Base-by-base conservation (phyloP, 2,888 invertebrate species). In the Watsonalla binaria region DNA sequence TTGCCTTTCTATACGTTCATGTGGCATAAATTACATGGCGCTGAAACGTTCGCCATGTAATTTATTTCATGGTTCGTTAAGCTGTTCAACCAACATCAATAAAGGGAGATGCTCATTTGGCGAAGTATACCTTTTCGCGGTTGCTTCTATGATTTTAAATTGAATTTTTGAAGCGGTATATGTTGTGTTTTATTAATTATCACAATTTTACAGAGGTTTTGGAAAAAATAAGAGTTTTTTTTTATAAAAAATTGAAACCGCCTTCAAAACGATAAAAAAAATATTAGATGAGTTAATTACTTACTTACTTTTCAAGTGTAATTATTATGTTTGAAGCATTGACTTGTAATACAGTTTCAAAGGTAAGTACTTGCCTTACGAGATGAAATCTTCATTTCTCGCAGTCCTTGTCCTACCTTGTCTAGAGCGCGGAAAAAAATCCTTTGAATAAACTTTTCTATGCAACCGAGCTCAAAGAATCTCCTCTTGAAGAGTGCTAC, bases 1-100 rank as follows among this genome's bases (percentile, higher is more conserved):
- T 7, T 42, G 11, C 11, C 42, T 42, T 42, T 42, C 42, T 42
- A 42, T 42, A 58, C 58, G 52, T 66, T 61, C 59, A 57, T 65
- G 62, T 60, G 60, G 70, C 68, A 74, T 75, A 78, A 70, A 76
- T 79, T 70, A 78, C 69, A 63, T 54, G 62, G 57, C 57, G 58
- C 62, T 62, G 66, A 57, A 66, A 66, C 66, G 68, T 72, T 72
- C 70, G 66, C 73, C 71, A 72, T 76, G 72, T 77, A 74, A 79
- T 78, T 77, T 69, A 79, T 79, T 77, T 74, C 60, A 67, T 64
- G 72, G 77, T 78, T 78, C 76, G 78, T 78, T 78, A 79, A 68
- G 54, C 63, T 57, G 70, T 75, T 69, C 63, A 70, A 63, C 66
- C 61, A 62, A 42, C 42, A 42, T 42, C 42, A 42, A 42, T 42